A percentile compares a stretch with the other conserved stretches of the same genome.
These are phyloP conservation scores for Sebastes trivittatus DNA, from an alignment of 2,797 vertebrate species.

Conservation along the genomic window DNA sequence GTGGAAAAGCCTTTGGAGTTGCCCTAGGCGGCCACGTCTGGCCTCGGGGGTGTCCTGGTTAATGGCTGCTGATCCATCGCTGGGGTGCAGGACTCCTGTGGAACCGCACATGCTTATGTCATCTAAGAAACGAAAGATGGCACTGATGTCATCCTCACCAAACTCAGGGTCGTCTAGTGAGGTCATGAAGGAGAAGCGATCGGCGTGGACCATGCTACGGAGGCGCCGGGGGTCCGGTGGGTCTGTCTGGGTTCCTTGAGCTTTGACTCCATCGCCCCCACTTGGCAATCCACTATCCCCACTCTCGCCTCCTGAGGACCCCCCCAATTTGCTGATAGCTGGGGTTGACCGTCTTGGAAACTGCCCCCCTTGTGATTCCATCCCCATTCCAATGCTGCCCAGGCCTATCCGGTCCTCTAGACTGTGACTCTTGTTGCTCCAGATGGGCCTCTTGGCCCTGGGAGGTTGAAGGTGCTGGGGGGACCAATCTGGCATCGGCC, in stretches of 20 bases:
- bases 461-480: slow-evolving; percentile 72
- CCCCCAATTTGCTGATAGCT: slow-evolving; percentile 61
- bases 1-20: slow-evolving; percentile 86
- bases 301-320: slow-evolving; percentile 55
- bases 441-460: slow-evolving; percentile 78
- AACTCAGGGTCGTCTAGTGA: slow-evolving; percentile 94
- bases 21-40: slow-evolving; percentile 80
- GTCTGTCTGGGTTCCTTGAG: slow-evolving; percentile 93
- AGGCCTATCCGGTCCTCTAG: slow-evolving; percentile 86
- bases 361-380: slow-evolving; percentile 54
- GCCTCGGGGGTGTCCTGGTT: slow-evolving; percentile 84
- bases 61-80: slow-evolving; percentile 84
- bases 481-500: slow-evolving; percentile 82
- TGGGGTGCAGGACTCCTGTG: slow-evolving; percentile 90
- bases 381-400: slow-evolving; percentile 42
- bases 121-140: slow-evolving; percentile 96
- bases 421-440: slow-evolving; percentile 94
- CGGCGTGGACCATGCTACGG: slow-evolving; percentile 87
- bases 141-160: slow-evolving; percentile 94
- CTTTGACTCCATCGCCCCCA: slow-evolving; percentile 81
- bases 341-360: slow-evolving; percentile 71
- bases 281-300: slow-evolving; percentile 55
- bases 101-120: slow-evolving; percentile 98
- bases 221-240: slow-evolving; percentile 85
- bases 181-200: slow-evolving; percentile 88